Base-by-base conservation (phyloP, 2,888 invertebrate species). In the Drosophila trichaetosa region DNA sequence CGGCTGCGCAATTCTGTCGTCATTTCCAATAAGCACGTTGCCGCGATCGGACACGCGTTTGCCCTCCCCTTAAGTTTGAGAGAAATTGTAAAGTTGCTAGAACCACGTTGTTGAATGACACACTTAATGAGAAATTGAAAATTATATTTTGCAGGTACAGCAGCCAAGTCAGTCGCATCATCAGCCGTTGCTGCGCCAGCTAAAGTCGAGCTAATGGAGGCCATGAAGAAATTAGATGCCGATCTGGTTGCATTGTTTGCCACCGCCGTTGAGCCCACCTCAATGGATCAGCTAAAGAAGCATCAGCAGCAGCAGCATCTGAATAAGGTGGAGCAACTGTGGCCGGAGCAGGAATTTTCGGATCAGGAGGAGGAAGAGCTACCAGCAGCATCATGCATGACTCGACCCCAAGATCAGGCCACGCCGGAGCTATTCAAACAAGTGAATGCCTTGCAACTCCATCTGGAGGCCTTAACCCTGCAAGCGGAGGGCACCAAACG, bases 211-310 rank as follows among this genome's bases (percentile, higher is more conserved):
- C 83, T 91, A 83, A 90, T 91, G 80, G 91, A 91, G 79, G 92
- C 91, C 58, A 91, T 92, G 91, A 92, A 89, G 65, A 91, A 92
- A 82, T 70, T 91, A 56, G 91, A 91, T 76, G 91, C 91, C 21
- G 91, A 90, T 69, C 69, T 91, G 73, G 91, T 90, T 46, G 91
- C 91, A 51, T 72, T 92, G 13, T 89, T 91, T 70, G 91, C 92
- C 46, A 86, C 83, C 6, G 83, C 84, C 21, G 79, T 79, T 8
- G 87, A 87, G 42, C 83, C 83, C 46, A 46, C 46, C 5, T 49
- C 66, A n/a, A 66, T 83, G 71, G 83, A 87, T 38, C 81, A 78
- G 60, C 59, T 82, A 11, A 69, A 79, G 69, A 73, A 70, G 33
- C 46, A 78, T 24, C 68, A 69, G 38, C 46, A 78, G 27, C 68